A percentile compares a stretch with the other conserved stretches of the same genome.
Evolutionary conservation across 2,888 invertebrate species (phyloP).

Genomic region (Euclidia mi): DNA sequence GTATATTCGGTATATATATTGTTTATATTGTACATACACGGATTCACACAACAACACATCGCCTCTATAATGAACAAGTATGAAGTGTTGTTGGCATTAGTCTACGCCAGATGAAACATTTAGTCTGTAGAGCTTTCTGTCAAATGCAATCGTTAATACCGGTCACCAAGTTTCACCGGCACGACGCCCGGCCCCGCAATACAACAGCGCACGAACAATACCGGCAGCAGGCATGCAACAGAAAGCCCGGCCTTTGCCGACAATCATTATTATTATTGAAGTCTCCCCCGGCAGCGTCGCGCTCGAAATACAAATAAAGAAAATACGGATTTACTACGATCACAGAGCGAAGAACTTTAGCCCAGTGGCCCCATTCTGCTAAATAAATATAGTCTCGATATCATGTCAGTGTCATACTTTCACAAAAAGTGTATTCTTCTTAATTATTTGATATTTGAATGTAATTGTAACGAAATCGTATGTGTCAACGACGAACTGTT

Average conservation of each 20-base stretch:
- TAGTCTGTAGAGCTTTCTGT: slow-evolving; percentile 40
- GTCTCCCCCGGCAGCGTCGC: slow-evolving; percentile 26
- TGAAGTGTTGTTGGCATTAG: slow-evolving; percentile 6
- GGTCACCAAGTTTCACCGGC: slow-evolving; percentile 23
- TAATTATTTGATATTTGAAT: too few relatives aligned
- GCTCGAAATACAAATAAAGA: slow-evolving; percentile 12
- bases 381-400: too few relatives aligned
- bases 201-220: slow-evolving; percentile 34
- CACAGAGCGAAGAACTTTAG: background rate
- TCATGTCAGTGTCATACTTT: too few relatives aligned
- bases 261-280: slow-evolving; percentile 42
- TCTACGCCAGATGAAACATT: slow-evolving; percentile 28
- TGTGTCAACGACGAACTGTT: too few relatives aligned
- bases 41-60: too few relatives aligned
- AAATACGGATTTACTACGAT: slow-evolving; percentile 20
- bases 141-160: slow-evolving; percentile 55
- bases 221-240: slow-evolving; percentile 28
- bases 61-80: too few relatives aligned
- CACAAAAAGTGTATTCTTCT: too few relatives aligned
- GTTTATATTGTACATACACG: too few relatives aligned
- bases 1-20: too few relatives aligned
- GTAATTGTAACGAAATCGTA: too few relatives aligned
- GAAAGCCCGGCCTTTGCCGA: slow-evolving; percentile 17
- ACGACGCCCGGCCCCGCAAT: too few relatives aligned
- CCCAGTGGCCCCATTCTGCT: too few relatives aligned